Conservation (phyloP, 2,113 vertebrate species). For the Oncorhynchus nerka region DNA sequence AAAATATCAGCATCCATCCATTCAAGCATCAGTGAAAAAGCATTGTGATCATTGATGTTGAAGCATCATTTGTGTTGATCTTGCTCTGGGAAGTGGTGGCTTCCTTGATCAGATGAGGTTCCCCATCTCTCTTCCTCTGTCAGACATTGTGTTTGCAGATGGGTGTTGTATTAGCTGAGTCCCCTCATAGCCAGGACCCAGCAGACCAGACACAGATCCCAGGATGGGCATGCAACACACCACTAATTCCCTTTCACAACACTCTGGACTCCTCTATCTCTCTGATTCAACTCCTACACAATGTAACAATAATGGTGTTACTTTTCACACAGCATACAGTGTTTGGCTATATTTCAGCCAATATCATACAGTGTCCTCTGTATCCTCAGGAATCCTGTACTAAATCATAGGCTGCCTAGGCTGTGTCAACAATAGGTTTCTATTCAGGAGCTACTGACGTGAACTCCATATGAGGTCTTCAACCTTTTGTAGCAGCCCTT, state of each 20-base stretch:
- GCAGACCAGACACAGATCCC: not conserved
- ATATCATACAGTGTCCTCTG: not conserved
- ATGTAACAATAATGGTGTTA: not conserved
- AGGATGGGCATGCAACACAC: not conserved
- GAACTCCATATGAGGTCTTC: not conserved
- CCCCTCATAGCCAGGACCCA: slow-evolving; percentile 17
- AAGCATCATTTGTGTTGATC: not conserved
- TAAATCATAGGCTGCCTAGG: no score
- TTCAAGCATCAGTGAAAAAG: not conserved
- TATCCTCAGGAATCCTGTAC: not conserved
- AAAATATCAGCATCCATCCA: not conserved
- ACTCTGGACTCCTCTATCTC: not conserved
- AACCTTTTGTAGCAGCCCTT: not conserved
- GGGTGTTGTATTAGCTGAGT: slow-evolving; percentile 27
- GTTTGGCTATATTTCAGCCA: not conserved
- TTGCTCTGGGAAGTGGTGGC: not conserved
- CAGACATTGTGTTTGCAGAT: not conserved
- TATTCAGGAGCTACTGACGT: not conserved
- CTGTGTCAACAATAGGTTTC: not conserved
- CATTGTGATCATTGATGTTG: not conserved
- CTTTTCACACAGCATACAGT: not conserved
- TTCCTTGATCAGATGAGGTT: not conserved
- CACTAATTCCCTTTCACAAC: not conserved
- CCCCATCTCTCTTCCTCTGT: not conserved
- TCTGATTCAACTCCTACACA: not conserved